Evolutionary conservation across 2,113 vertebrate genomes (phyloP).

Genomic region (Oenanthe melanoleuca): DNA sequence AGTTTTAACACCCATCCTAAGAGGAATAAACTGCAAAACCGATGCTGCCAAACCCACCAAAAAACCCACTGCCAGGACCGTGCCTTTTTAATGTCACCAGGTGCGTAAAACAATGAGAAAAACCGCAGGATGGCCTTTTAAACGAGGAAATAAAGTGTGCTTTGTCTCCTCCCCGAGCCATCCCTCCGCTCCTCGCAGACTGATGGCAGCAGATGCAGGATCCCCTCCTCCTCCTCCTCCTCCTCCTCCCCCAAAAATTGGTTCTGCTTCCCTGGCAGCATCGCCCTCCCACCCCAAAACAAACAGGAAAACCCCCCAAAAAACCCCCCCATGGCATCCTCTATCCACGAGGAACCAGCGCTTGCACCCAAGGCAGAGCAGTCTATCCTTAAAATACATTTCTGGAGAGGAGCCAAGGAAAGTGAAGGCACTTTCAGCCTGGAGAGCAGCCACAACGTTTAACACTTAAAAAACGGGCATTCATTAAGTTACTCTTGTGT

Average conservation of each 20-base stretch:
- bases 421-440: slow-evolving; percentile 54
- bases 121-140: not conserved
- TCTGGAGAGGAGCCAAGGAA: slow-evolving; percentile 51
- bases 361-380: not conserved
- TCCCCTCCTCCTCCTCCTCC: not conserved
- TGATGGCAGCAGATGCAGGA: slow-evolving; percentile 72
- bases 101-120: not conserved
- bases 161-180: slow-evolving; percentile 38
- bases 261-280: slow-evolving; percentile 57
- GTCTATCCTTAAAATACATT: not conserved
- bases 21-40: not conserved
- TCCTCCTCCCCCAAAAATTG: slow-evolving; percentile 19
- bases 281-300: not conserved
- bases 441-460: slow-evolving; percentile 53
- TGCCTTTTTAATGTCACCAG: not conserved
- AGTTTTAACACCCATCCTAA: accelerated
- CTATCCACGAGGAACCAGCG: not conserved
- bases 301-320: not conserved
- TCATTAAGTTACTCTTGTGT: slow-evolving; percentile 7
- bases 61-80: not conserved
- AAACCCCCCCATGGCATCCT: not conserved
- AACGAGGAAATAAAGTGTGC: not conserved
- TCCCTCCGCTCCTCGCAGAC: slow-evolving; percentile 40
- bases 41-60: not conserved
- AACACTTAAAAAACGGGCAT: not conserved